These are phyloP conservation scores for Leucosticte australis DNA, from an alignment of 2,113 vertebrate genomes.

Conservation along the genomic window DNA sequence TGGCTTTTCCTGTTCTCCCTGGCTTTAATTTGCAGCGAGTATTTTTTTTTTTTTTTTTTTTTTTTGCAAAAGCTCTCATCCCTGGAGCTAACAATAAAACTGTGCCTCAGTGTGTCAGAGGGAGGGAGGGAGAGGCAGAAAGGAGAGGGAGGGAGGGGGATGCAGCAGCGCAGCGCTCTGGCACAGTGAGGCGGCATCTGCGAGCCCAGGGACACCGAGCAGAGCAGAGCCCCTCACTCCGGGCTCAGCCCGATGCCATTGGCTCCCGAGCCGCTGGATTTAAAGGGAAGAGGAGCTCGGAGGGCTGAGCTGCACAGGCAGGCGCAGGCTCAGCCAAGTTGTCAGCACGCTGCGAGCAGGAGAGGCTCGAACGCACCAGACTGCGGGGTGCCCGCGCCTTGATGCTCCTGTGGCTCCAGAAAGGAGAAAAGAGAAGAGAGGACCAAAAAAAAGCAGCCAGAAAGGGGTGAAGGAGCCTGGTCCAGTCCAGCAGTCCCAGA, in stretches of 20 bases:
- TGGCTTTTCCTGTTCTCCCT: background rate
- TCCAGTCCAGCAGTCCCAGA: background rate
- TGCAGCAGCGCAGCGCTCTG: background rate
- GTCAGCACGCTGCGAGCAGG: background rate
- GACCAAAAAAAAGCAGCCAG: background rate
- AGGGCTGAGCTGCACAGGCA: background rate
- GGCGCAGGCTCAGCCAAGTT: slow-evolving; percentile 25
- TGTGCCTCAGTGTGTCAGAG: background rate
- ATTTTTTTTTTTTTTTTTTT: background rate
- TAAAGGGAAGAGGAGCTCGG: background rate
- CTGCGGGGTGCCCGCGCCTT: background rate
- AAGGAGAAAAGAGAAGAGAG: background rate
- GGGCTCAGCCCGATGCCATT: slow-evolving; percentile 39
- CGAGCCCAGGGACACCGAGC: background rate
- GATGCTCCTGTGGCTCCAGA: background rate
- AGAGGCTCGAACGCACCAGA: background rate
- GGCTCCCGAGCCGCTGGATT: slow-evolving; percentile 42
- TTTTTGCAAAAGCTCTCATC: background rate
- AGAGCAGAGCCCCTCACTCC: background rate
- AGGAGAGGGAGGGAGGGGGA: background rate
- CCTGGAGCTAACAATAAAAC: slow-evolving; percentile 11
- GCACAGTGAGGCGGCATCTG: background rate
- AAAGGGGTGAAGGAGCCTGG: background rate
- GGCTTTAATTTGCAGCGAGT: background rate
- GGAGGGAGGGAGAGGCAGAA: background rate